These are phyloP conservation scores for Origma solitaria DNA, from an alignment of 2,113 vertebrate genomes.

Conservation along the genomic window DNA sequence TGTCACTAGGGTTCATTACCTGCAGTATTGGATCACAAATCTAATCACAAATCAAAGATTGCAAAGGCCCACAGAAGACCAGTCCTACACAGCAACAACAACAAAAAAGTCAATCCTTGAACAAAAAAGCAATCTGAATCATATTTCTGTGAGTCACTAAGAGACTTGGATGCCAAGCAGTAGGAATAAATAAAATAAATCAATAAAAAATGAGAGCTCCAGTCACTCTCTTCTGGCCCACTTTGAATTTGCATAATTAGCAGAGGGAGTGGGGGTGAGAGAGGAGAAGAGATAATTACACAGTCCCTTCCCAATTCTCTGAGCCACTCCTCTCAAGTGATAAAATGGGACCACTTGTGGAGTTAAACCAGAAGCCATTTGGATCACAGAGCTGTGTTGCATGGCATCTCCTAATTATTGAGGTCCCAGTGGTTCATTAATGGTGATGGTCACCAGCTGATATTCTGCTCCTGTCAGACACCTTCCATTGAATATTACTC, in stretches of 20 bases:
- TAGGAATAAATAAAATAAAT: background rate
- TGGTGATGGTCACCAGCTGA: background rate
- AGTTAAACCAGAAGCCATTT: background rate
- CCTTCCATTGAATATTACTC: background rate
- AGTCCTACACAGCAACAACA: background rate
- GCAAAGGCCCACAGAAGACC: background rate
- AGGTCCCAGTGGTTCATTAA: background rate
- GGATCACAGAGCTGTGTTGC: background rate
- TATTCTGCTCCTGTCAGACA: background rate
- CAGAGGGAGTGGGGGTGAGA: background rate
- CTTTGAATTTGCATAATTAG: background rate
- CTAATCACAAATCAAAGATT: background rate
- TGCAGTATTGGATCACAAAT: background rate
- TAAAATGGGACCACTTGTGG: background rate
- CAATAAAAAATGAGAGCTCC: background rate
- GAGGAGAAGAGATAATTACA: background rate
- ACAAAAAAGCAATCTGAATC: background rate
- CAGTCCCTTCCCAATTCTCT: background rate
- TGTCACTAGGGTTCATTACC: background rate
- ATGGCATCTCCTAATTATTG: background rate
- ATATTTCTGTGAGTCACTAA: background rate
- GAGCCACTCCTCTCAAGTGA: background rate
- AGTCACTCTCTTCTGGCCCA: background rate
- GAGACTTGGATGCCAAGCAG: background rate
- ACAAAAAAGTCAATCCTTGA: background rate